A percentile compares a stretch with the other conserved stretches of the same genome.
Conservation (phyloP, 2,888 invertebrate species). For the Acleris emargana region DNA sequence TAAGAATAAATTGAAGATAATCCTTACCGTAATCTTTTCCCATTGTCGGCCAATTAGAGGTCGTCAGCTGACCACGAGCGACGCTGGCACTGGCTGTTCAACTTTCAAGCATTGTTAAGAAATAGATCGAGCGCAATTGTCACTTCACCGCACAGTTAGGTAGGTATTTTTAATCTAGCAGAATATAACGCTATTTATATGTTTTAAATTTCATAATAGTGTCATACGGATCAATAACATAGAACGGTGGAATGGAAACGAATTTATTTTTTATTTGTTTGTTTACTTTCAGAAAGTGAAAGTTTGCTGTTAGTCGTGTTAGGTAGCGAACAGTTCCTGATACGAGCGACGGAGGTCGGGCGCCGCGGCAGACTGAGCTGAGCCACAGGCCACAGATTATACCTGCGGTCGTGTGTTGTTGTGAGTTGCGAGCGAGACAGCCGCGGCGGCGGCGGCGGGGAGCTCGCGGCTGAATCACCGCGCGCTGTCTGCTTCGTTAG, state of each 20-base stretch:
- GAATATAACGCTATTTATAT: too few species aligned
- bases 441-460: too few species aligned
- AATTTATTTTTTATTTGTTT: conserved; percentile 40
- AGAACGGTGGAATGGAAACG: conserved; percentile 6
- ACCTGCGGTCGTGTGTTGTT: too few species aligned
- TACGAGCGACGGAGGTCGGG: neutral
- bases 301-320: conserved; percentile 39
- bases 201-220: neutral
- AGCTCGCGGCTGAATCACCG: too few species aligned
- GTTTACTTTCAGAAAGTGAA: conserved; percentile 48
- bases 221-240: conserved; percentile 5
- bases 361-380: conserved; percentile 25
- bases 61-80: conserved; percentile 17
- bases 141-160: conserved; percentile 1
- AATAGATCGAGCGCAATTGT: conserved; percentile 16
- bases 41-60: conserved; percentile 48
- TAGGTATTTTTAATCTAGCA: neutral
- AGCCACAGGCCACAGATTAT: too few species aligned
- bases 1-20: conserved; percentile 1
- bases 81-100: conserved; percentile 20
- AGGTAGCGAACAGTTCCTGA: neutral
- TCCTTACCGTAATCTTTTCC: conserved; percentile 68
- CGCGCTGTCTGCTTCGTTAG: too few species aligned
- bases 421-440: too few species aligned
- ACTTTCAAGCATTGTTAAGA: conserved; percentile 33